Base-by-base conservation (phyloP, 2,113 vertebrate species). In the Gambusia affinis region DNA sequence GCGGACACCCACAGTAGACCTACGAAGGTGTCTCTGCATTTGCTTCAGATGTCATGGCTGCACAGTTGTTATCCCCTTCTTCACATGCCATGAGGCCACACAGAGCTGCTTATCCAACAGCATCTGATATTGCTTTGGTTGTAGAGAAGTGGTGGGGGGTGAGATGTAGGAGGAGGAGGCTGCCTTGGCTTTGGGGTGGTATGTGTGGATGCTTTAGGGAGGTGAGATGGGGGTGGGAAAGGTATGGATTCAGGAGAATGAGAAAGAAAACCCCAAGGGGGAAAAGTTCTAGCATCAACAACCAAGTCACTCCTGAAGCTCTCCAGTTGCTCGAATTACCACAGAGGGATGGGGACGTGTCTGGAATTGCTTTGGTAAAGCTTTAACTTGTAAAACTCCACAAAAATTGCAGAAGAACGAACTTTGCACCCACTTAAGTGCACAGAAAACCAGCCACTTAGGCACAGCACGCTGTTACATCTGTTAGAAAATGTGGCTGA, bases 71-170 rank as follows among this genome's bases (percentile, higher is more conserved):
- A 91, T 91, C 81, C 87, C 79, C 67, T 44, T 85, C 79, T 88
- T 84, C 75, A 65, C 80, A 76, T 84, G 82, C 88, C 89, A 87
- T 69, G 89, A 89, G 73, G 84, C 83, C 78, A 87, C 80, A 80
- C 87, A 88, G 89, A 92, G 89, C 88, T 90, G 90, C 91, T 92
- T 90, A 91, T 90, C 91, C 88, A 89, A 91, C 89, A 91, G 92
- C 92, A 90, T 85, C 88, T 92, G 92, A 93, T 89, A 93, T 92
- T 88, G 86, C 83, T 84, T 85, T 51, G 54, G 85, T 78, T 71
- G 80, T 73, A 67, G 80, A 51, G 76, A 70, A 73, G 67, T 74
- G 75, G 31, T 75, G 80, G 63, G 57, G 85, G 85, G 83, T 57
- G 61, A 31, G 30, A 33, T 63, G 81, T 81, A 64, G 82, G 47